These are phyloP conservation scores for Cnemophilus loriae DNA, from an alignment of 2,113 vertebrate species.

Conservation along the genomic window DNA sequence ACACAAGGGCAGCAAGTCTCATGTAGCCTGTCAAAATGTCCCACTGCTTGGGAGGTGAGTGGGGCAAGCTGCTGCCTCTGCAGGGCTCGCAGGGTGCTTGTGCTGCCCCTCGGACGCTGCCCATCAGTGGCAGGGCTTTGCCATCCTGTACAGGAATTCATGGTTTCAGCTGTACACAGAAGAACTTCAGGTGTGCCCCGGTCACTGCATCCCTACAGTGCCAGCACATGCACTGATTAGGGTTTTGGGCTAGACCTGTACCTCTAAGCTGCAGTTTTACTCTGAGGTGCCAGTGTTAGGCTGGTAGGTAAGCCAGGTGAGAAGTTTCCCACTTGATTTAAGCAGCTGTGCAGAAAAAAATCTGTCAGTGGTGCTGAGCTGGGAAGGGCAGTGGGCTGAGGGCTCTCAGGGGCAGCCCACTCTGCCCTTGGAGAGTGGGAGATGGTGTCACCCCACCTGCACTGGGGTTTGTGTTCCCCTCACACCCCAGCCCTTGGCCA, in stretches of 20 bases:
- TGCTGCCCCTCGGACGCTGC: neutral
- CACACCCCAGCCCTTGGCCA: accelerated
- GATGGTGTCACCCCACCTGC: neutral
- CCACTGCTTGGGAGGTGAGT: neutral
- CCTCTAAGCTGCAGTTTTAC: neutral
- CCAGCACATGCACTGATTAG: neutral
- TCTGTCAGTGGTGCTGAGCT: neutral
- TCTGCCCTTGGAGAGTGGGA: neutral
- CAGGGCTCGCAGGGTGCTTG: neutral
- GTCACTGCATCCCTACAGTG: neutral
- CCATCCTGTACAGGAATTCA: neutral
- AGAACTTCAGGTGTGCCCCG: neutral
- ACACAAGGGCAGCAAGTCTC: neutral
- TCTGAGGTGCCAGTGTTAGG: neutral
- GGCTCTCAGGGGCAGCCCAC: neutral
- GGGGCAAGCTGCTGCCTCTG: neutral
- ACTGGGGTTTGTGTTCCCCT: accelerated
- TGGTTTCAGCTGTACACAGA: neutral
- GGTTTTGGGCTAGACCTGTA: neutral
- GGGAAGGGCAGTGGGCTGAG: neutral
- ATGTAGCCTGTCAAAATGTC: neutral
- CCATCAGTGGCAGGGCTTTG: neutral
- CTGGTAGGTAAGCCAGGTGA: neutral
- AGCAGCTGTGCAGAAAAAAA: neutral
- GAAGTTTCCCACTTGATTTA: neutral